Evolutionary conservation across 2,797 vertebrate genomes (phyloP).

Genomic region (Siniperca obscura): DNA sequence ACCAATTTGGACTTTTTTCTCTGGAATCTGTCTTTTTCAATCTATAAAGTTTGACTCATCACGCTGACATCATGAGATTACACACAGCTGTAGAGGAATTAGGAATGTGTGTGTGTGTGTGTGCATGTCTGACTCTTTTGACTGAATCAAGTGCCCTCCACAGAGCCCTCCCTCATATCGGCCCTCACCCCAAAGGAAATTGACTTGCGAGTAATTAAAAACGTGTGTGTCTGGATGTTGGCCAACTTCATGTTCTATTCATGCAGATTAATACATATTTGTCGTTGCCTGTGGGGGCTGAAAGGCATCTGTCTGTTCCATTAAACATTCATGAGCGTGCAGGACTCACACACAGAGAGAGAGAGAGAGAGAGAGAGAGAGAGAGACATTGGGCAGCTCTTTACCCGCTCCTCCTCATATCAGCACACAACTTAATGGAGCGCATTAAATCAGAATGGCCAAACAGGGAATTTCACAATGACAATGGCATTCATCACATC

Average conservation of each 20-base stretch:
- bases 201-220: constrained; percentile 86
- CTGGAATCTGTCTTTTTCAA: constrained; percentile 24
- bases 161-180: constrained; percentile 24
- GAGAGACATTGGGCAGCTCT: constrained; percentile 43
- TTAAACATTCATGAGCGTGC: constrained; percentile 86
- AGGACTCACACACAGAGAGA: constrained; percentile 64
- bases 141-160: constrained; percentile 56
- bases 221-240: constrained; percentile 76
- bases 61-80: constrained; percentile 10
- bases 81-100: constrained; percentile 15
- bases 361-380: constrained; percentile 15
- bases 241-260: constrained; percentile 87
- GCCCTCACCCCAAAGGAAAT: constrained; percentile 70
- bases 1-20: constrained; percentile 23
- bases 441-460: constrained; percentile 74
- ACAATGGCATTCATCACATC: constrained; percentile 75
- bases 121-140: constrained; percentile 21
- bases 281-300: constrained; percentile 79
- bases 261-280: constrained; percentile 88
- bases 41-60: constrained; percentile 28
- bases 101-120: constrained; percentile 13
- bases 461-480: constrained; percentile 70
- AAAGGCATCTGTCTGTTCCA: constrained; percentile 82
- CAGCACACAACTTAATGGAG: constrained; percentile 78
- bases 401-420: constrained; percentile 58